Conservation (phyloP, 2,888 invertebrate genomes). For the Germaria angustata region DNA sequence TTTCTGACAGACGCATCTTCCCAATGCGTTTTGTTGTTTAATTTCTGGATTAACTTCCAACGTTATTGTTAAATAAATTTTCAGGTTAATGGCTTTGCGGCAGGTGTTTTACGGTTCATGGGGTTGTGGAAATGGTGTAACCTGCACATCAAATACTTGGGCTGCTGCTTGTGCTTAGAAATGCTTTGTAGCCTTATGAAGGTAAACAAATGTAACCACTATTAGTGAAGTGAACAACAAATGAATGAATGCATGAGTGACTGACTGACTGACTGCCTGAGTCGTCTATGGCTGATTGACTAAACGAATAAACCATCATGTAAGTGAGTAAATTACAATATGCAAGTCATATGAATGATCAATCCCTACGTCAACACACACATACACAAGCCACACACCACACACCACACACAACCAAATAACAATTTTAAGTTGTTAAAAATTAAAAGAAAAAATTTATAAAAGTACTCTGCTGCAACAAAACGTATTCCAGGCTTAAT, state of each 20-base stretch:
- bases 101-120: background rate
- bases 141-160: background rate
- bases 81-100: no score
- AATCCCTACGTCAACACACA: background rate
- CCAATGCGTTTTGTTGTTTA: no score
- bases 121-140: constrained; percentile 6
- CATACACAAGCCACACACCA: background rate
- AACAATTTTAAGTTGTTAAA: background rate
- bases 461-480: constrained; percentile 24
- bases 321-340: constrained; percentile 18
- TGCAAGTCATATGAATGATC: constrained; percentile 40
- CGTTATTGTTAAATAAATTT: no score
- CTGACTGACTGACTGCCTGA: background rate
- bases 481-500: constrained; percentile 50
- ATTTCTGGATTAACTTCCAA: no score
- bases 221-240: constrained; percentile 12
- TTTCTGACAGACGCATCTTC: no score
- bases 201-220: constrained; percentile 35
- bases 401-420: background rate
- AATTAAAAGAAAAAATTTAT: background rate
- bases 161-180: constrained; percentile 25
- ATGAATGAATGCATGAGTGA: constrained; percentile 19
- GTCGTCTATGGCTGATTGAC: background rate
- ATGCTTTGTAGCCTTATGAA: constrained; percentile 37
- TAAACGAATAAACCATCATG: constrained; percentile 9